Evolutionary conservation across 2,113 vertebrate genomes (phyloP).

Genomic region (Girardinichthys multiradiatus): DNA sequence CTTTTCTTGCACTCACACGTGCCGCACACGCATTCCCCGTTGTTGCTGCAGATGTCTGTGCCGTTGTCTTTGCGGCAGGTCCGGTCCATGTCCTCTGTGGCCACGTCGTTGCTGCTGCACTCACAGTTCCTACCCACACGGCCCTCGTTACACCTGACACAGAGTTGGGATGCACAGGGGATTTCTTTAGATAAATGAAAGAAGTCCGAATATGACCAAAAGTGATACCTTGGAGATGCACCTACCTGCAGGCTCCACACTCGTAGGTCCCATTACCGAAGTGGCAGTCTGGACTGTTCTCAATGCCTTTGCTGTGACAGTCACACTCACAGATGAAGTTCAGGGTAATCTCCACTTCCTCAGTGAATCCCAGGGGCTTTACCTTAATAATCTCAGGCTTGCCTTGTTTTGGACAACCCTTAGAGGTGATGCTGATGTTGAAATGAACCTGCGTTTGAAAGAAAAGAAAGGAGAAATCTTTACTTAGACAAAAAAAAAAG

Average conservation of each 20-base stretch:
- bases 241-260: slow-evolving; percentile 96
- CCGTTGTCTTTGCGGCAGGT: slow-evolving; percentile 93
- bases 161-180: background rate
- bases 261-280: slow-evolving; percentile 93
- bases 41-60: slow-evolving; percentile 96
- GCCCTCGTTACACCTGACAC: slow-evolving; percentile 89
- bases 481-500: background rate
- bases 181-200: background rate
- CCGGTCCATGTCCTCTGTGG: slow-evolving; percentile 96
- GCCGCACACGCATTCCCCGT: slow-evolving; percentile 97
- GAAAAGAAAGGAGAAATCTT: background rate
- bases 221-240: background rate
- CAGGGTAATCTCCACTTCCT: slow-evolving; percentile 92
- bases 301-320: slow-evolving; percentile 83
- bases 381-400: slow-evolving; percentile 89
- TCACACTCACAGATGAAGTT: slow-evolving; percentile 94
- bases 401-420: slow-evolving; percentile 87
- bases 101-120: slow-evolving; percentile 95
- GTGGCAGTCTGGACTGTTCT: slow-evolving; percentile 83
- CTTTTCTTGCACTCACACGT: slow-evolving; percentile 95
- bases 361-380: slow-evolving; percentile 94
- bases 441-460: slow-evolving; percentile 85
- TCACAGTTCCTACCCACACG: slow-evolving; percentile 92
- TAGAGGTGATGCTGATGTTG: slow-evolving; percentile 90
- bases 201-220: background rate